Evolutionary conservation across 2,888 invertebrate species (phyloP).

Genomic region (Coelopa pilipes): DNA sequence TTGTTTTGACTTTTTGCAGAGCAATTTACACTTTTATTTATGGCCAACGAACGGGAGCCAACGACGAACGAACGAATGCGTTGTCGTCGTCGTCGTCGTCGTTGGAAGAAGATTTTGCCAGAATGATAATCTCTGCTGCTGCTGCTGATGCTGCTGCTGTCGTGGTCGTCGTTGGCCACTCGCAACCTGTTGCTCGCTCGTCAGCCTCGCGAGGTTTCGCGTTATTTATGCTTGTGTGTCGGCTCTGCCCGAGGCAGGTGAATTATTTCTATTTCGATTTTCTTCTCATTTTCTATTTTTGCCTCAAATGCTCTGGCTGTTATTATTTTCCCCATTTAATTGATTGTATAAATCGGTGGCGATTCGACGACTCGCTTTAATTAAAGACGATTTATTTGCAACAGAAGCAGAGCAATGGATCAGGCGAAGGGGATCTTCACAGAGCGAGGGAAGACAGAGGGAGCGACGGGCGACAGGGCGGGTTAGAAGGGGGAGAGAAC

Average conservation of each 20-base stretch:
- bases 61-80: too few relatives aligned
- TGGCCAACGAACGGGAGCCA: conserved; percentile 14
- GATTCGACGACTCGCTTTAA: too few relatives aligned
- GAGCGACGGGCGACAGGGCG: too few relatives aligned
- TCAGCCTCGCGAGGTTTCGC: background rate
- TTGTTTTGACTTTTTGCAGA: background rate
- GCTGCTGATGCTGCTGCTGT: background rate
- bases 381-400: too few relatives aligned
- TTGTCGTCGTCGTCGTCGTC: background rate
- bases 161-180: background rate
- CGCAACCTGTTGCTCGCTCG: background rate
- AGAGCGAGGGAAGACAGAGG: too few relatives aligned
- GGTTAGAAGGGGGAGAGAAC: too few relatives aligned
- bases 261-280: too few relatives aligned
- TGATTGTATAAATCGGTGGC: background rate
- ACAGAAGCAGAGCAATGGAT: too few relatives aligned
- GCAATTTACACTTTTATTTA: conserved; percentile 36
- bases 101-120: conserved; percentile 19
- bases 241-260: background rate
- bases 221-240: background rate
- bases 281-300: too few relatives aligned
- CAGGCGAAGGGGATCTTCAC: too few relatives aligned
- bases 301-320: background rate
- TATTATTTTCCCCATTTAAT: conserved; percentile 2
- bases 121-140: conserved; percentile 25